Conservation (phyloP, 2,797 vertebrate genomes). For the Lithobates pipiens region DNA sequence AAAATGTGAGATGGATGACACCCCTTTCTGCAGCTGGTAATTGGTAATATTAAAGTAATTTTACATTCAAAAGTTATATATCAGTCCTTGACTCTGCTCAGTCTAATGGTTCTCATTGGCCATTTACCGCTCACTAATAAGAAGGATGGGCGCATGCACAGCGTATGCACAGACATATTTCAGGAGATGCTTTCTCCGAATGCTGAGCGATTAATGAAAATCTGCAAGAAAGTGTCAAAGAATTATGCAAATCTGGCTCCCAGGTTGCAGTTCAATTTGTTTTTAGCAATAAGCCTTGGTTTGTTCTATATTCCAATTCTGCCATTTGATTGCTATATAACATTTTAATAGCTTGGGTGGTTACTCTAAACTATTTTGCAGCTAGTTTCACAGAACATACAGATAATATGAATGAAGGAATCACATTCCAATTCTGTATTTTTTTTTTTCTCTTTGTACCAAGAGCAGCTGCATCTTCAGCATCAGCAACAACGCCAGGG, state of each 20-base stretch:
- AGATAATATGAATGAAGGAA: constrained; percentile 6
- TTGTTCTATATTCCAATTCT: constrained; percentile 65
- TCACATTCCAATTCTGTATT: background rate
- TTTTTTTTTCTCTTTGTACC: background rate
- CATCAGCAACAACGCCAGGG: background rate
- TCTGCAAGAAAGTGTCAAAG: constrained; percentile 68
- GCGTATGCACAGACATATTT: constrained; percentile 66
- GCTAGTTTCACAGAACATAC: background rate
- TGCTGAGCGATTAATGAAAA: constrained; percentile 69
- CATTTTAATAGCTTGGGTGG: constrained; percentile 27
- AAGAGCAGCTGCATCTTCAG: background rate
- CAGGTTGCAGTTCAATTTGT: constrained; percentile 68
- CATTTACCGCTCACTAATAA: constrained; percentile 71
- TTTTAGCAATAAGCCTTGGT: constrained; percentile 67
- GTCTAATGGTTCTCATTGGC: constrained; percentile 58
- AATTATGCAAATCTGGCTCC: constrained; percentile 71
- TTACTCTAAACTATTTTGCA: constrained; percentile 4
- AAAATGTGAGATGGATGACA: constrained; percentile 33
- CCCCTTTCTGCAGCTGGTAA: constrained; percentile 38
- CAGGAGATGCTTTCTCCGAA: constrained; percentile 70
- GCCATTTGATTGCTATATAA: constrained; percentile 47
- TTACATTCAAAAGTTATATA: constrained; percentile 60
- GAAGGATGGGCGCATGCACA: constrained; percentile 53
- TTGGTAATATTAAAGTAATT: constrained; percentile 61
- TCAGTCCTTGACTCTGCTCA: constrained; percentile 45